Conservation (phyloP, 2,113 vertebrate species). For the Vulpes vulpes region DNA sequence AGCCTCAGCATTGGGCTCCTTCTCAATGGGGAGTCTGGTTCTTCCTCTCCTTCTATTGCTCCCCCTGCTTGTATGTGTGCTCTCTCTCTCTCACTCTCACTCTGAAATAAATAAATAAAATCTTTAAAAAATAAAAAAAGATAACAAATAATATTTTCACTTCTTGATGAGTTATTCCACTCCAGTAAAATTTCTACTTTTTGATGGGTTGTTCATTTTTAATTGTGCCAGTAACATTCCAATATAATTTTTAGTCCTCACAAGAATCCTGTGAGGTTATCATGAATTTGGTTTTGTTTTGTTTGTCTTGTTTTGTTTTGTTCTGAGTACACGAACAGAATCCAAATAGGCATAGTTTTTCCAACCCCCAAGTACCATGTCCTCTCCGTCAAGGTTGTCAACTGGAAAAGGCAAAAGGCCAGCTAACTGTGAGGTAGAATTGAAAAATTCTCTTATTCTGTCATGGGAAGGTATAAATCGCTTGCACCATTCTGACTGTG, state of each 20-base stretch:
- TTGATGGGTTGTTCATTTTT: background rate
- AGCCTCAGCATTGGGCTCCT: background rate
- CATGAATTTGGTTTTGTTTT: background rate
- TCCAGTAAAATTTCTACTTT: background rate
- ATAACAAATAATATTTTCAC: background rate
- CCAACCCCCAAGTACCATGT: background rate
- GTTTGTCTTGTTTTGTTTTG: background rate
- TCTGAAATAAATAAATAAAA: background rate
- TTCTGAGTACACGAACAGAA: background rate
- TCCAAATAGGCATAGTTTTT: background rate
- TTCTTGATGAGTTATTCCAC: background rate
- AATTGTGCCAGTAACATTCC: background rate
- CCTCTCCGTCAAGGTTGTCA: background rate
- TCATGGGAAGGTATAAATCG: rapidly evolving
- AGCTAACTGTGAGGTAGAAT: background rate
- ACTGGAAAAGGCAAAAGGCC: background rate
- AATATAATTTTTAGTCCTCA: background rate
- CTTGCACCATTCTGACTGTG: background rate
- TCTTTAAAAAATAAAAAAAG: background rate
- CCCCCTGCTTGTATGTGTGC: background rate
- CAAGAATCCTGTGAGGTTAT: background rate
- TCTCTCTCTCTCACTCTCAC: background rate
- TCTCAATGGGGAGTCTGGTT: background rate
- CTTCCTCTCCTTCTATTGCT: background rate
- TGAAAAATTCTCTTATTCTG: background rate